Evolutionary conservation across 2,797 vertebrate genomes (phyloP).

Genomic region (Brachymystax lenok): DNA sequence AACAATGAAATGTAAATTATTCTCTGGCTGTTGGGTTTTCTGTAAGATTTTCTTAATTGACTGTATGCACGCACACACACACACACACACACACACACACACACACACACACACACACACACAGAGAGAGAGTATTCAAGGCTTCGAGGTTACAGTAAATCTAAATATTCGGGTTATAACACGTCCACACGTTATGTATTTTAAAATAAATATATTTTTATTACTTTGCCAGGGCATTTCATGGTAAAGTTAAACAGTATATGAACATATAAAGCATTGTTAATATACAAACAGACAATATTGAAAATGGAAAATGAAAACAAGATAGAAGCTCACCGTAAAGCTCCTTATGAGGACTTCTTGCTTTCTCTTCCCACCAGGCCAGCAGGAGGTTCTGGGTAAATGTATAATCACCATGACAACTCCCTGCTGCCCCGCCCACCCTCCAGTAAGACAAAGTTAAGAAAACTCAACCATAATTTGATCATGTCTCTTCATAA

Average conservation of each 20-base stretch:
- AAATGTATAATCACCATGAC: not conserved
- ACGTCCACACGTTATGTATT: slow-evolving; percentile 40
- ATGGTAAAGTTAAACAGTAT: slow-evolving; percentile 98
- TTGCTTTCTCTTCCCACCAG: slow-evolving; percentile 1
- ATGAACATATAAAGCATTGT: slow-evolving; percentile 98
- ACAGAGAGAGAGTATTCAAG: no score
- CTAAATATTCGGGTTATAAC: not conserved
- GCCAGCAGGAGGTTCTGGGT: slow-evolving; percentile 32
- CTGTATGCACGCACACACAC: no score
- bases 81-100: no score
- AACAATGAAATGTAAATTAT: slow-evolving; percentile 83
- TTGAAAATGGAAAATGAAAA: slow-evolving; percentile 83
- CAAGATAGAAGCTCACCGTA: slow-evolving; percentile 71
- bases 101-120: no score
- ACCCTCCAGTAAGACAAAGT: slow-evolving; percentile 27
- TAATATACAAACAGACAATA: slow-evolving; percentile 91
- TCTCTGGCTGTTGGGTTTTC: slow-evolving; percentile 24
- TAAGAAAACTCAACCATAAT: slow-evolving; percentile 1
- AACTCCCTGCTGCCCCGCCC: not conserved
- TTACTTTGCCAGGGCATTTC: slow-evolving; percentile 97
- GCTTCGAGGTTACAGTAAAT: no score
- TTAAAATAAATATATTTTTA: slow-evolving; percentile 99
- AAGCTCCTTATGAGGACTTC: slow-evolving; percentile 52
- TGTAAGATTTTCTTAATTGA: slow-evolving; percentile 2
- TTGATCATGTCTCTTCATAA: slow-evolving; percentile 36